Percentiles rank a stretch among this genome's conserved stretches.
phyloP scores from a whole-genome alignment of 2,113 vertebrate genomes.

The Tonatia bakeri region DNA sequence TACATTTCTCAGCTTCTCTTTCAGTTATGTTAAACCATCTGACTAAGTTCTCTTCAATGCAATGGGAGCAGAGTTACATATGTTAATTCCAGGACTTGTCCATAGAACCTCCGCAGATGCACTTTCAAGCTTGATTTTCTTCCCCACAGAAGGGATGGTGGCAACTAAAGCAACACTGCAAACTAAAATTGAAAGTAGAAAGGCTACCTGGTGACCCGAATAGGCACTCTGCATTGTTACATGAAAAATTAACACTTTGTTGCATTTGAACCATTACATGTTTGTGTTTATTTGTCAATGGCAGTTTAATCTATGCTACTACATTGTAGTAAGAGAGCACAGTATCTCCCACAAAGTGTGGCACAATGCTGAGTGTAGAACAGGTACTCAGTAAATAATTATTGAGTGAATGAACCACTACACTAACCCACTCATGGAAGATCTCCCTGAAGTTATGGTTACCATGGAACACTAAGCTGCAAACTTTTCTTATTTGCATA shows the following conservation, averaged over 20 bases:
- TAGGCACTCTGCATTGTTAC: background rate
- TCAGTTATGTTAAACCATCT: background rate
- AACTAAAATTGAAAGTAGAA: background rate
- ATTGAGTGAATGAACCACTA: background rate
- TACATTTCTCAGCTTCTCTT: background rate
- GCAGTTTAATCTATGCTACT: background rate
- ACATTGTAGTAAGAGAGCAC: background rate
- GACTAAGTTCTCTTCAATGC: background rate
- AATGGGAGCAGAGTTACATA: background rate
- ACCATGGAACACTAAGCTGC: background rate
- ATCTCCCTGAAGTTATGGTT: background rate
- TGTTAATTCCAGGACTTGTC: background rate
- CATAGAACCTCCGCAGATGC: background rate
- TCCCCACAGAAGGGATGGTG: background rate
- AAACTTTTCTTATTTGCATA: background rate
- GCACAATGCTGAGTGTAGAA: background rate
- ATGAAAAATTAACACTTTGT: background rate
- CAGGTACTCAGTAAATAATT: background rate
- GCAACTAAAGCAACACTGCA: background rate
- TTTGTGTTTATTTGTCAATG: background rate
- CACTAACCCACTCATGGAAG: background rate
- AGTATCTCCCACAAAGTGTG: background rate
- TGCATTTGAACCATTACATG: background rate
- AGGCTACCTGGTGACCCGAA: background rate
- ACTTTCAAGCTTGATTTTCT: background rate